Evolutionary conservation across 2,797 vertebrate species (phyloP).

Genomic region (Myiothlypis coronata): DNA sequence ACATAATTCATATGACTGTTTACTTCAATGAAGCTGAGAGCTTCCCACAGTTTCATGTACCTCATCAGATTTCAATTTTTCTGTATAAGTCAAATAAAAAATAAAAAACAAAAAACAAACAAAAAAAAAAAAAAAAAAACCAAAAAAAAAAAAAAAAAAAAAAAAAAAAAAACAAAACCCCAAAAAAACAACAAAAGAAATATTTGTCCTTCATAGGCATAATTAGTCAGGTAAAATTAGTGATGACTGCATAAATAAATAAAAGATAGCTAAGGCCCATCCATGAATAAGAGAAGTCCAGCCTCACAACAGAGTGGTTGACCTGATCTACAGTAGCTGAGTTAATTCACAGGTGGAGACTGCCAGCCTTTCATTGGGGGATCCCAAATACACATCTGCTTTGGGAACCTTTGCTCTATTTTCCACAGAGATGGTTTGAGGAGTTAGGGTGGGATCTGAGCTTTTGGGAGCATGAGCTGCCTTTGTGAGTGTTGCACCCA

Average conservation of each 20-base stretch:
- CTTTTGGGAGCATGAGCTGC: neutral
- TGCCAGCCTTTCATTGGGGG: neutral
- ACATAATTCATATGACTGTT: neutral
- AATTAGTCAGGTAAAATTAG: neutral
- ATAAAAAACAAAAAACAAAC: neutral
- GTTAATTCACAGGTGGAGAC: neutral
- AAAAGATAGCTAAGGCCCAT: neutral
- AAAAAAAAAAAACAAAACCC: too few species aligned
- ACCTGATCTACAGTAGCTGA: neutral
- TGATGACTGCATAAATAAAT: neutral
- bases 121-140: neutral
- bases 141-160: too few species aligned
- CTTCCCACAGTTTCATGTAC: neutral
- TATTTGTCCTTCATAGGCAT: neutral
- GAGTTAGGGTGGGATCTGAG: neutral
- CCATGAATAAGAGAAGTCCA: neutral
- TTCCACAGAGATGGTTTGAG: neutral
- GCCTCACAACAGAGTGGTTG: neutral
- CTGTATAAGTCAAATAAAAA: neutral
- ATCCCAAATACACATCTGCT: neutral
- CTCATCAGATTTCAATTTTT: neutral
- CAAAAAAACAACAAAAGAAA: neutral
- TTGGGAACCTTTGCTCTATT: neutral
- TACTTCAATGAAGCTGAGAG: neutral
- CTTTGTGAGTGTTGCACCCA: neutral